Conservation (phyloP, 53 echinoderm and acorn worm species). For the Arbacia lixula region DNA sequence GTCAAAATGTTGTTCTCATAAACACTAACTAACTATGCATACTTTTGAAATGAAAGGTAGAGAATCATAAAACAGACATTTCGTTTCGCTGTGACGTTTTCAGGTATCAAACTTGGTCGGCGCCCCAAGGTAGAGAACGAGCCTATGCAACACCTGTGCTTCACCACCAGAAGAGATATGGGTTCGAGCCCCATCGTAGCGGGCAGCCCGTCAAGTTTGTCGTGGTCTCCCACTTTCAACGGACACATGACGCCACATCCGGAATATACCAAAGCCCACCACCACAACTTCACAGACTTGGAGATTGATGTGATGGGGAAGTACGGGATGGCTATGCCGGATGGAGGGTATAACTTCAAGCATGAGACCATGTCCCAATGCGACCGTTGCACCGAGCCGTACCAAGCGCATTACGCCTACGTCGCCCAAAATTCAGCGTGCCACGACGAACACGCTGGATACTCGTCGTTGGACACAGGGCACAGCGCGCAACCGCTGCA, state of each 20-base stretch:
- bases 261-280: neutral
- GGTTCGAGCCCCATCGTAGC: conserved; percentile 40
- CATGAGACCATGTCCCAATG: conserved; percentile 25
- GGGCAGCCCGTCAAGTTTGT: conserved; percentile 29
- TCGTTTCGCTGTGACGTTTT: no score
- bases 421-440: neutral
- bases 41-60: no score
- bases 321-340: neutral
- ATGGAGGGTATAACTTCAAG: conserved; percentile 11
- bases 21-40: no score
- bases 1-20: no score
- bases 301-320: conserved; percentile 13
- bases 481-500: neutral
- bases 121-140: conserved; percentile 92
- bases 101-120: conserved; percentile 95
- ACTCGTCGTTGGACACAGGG: neutral
- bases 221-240: conserved; percentile 22
- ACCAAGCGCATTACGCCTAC: conserved; percentile 17
- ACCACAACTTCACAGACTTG: conserved; percentile 1
- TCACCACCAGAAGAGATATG: conserved; percentile 20
- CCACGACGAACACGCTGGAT: neutral
- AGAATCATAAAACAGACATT: no score
- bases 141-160: conserved; percentile 77
- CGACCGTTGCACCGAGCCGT: conserved; percentile 24
- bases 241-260: neutral